These are phyloP conservation scores for Crenuchus spilurus DNA, from an alignment of 2,797 vertebrate species.

Conservation along the genomic window DNA sequence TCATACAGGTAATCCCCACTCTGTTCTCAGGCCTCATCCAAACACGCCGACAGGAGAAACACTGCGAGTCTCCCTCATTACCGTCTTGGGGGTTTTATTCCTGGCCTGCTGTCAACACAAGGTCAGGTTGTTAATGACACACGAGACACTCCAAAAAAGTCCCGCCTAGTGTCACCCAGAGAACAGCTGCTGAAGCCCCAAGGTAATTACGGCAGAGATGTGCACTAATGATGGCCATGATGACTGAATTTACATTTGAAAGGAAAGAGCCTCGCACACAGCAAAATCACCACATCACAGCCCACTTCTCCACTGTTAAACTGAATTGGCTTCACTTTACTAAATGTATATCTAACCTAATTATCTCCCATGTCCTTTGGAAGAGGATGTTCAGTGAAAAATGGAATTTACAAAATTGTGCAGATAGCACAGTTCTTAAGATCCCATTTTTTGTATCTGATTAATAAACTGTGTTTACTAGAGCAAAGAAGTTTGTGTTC, in stretches of 20 bases:
- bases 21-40: background rate
- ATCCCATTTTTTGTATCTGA: too few species aligned
- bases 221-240: constrained; percentile 21
- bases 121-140: constrained; percentile 15
- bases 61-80: constrained; percentile 1
- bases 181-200: constrained; percentile 9
- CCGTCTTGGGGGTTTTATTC: background rate
- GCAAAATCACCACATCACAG: background rate
- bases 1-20: background rate
- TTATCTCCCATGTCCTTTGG: too few species aligned
- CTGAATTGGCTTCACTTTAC: background rate
- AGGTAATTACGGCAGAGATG: constrained; percentile 27
- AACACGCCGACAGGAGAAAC: background rate
- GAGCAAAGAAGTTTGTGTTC: too few species aligned
- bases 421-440: too few species aligned
- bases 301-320: background rate
- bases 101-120: background rate
- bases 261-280: background rate
- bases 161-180: background rate
- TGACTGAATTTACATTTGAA: constrained; percentile 24
- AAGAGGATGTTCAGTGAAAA: too few species aligned
- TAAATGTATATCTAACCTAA: background rate
- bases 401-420: too few species aligned
- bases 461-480: too few species aligned
- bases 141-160: constrained; percentile 2